Percentiles rank a stretch among this genome's conserved stretches.
Conservation (phyloP, 2,113 vertebrate species). For the Perca flavescens region DNA sequence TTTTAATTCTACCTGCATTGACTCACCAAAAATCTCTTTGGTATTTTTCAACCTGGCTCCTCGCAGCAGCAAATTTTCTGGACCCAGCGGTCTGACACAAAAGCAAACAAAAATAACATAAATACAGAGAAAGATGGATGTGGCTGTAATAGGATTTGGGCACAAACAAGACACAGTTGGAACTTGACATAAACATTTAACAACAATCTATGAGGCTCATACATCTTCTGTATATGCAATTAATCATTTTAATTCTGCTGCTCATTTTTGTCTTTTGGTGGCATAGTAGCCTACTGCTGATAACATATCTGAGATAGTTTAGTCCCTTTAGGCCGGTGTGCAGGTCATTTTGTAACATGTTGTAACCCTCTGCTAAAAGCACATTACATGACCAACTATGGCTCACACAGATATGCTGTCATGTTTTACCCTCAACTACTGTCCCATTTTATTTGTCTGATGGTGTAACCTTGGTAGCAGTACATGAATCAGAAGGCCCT, state of each 20-base stretch:
- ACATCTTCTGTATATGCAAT: background rate
- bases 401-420: background rate
- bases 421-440: background rate
- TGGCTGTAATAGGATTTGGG: background rate
- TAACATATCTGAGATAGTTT: background rate
- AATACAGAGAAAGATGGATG: conserved; percentile 14
- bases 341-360: background rate
- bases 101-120: conserved; percentile 23
- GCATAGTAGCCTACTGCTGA: background rate
- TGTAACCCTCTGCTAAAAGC: background rate
- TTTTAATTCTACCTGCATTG: background rate
- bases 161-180: background rate
- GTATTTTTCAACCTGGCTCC: conserved; percentile 99
- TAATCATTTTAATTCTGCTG: background rate
- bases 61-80: conserved; percentile 96
- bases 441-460: background rate
- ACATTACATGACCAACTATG: background rate
- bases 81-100: conserved; percentile 90
- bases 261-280: background rate
- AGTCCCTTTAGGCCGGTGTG: background rate
- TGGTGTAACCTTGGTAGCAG: no score
- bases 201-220: background rate
- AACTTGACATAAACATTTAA: background rate
- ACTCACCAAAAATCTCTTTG: conserved; percentile 97
- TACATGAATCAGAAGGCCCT: background rate